Percentiles rank a stretch among this genome's conserved stretches.
Evolutionary conservation across 2,888 invertebrate genomes (phyloP).

Genomic region (Steromphala cineraria): DNA sequence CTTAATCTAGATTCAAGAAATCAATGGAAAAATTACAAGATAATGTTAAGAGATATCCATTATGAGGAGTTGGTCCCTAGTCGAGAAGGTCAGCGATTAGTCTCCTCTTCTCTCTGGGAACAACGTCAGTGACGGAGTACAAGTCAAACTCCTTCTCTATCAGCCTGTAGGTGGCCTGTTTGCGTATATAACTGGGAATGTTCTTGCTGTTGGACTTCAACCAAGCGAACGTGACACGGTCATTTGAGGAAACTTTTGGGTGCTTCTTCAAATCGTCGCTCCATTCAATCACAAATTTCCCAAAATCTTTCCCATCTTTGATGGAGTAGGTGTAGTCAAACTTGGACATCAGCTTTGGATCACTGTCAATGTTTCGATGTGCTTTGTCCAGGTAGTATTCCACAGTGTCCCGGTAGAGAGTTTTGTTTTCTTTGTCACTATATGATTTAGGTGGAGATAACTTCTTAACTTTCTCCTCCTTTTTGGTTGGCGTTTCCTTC

Average conservation of each 20-base stretch:
- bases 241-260: too few relatives aligned
- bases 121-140: not conserved
- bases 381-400: not conserved
- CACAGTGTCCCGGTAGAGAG: not conserved
- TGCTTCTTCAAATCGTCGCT: not conserved
- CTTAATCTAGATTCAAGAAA: too few relatives aligned
- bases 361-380: not conserved
- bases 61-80: too few relatives aligned
- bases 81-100: not conserved
- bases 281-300: not conserved
- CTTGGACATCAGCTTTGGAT: not conserved
- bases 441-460: not conserved
- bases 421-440: not conserved
- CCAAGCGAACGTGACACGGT: not conserved
- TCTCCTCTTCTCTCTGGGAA: not conserved
- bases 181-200: not conserved
- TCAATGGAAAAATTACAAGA: too few relatives aligned
- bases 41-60: too few relatives aligned
- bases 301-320: not conserved
- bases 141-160: not conserved
- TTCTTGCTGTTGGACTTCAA: not conserved
- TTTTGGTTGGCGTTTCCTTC: not conserved
- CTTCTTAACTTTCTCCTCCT: not conserved
- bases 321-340: not conserved
- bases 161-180: constrained; percentile 2